Percentiles rank a stretch among this genome's conserved stretches.
Evolutionary conservation across 2,888 invertebrate species (phyloP).

Genomic region (Apantesis nais): DNA sequence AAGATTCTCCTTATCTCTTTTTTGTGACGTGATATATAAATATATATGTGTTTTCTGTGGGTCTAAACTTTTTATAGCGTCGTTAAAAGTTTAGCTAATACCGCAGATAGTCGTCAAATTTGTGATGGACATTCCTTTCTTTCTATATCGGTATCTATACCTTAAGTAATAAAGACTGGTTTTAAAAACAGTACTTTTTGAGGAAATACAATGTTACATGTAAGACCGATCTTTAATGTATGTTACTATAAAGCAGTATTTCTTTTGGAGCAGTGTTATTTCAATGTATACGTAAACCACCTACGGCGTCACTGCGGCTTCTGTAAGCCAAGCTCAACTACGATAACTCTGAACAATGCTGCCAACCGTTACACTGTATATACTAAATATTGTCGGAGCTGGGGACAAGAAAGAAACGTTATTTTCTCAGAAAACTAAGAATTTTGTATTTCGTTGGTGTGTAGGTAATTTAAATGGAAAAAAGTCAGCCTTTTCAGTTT

Average conservation of each 20-base stretch:
- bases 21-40: no score
- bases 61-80: constrained; percentile 37
- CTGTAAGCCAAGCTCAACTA: constrained; percentile 10
- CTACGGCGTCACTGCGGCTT: constrained; percentile 6
- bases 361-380: constrained; percentile 7
- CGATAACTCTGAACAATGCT: constrained; percentile 8
- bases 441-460: neutral
- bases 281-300: constrained; percentile 13
- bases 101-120: constrained; percentile 35
- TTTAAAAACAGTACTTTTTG: constrained; percentile 4
- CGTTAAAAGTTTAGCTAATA: constrained; percentile 44
- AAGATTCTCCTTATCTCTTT: no score
- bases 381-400: constrained; percentile 12
- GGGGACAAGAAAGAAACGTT: constrained; percentile 12
- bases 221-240: constrained; percentile 3
- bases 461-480: constrained; percentile 1
- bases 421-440: constrained; percentile 6
- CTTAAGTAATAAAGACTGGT: constrained; percentile 10
- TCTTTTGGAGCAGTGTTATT: constrained; percentile 13
- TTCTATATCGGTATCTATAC: constrained; percentile 1
- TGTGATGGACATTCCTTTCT: constrained; percentile 25
- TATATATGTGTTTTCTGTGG: constrained; percentile 40
- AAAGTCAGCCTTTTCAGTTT: neutral
- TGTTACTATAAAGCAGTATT: constrained; percentile 8
- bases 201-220: constrained; percentile 5